A percentile compares a stretch with the other conserved stretches of the same genome.
These are phyloP conservation scores for Drosophila insularis DNA, from an alignment of 1,140 invertebrate species.

Conservation along the genomic window DNA sequence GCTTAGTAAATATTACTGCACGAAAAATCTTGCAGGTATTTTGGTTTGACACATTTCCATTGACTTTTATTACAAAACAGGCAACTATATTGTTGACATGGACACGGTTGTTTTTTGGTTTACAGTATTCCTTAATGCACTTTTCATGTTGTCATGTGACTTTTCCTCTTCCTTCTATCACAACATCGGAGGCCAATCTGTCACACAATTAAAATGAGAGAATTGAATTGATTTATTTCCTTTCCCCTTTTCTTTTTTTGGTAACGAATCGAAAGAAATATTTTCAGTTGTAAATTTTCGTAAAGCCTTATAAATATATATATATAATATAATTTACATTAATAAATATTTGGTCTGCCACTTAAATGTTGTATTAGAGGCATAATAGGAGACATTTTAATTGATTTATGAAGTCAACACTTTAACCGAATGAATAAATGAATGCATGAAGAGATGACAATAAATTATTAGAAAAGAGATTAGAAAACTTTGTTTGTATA, in stretches of 20 bases:
- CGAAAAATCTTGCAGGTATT: neutral
- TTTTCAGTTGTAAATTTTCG: constrained; percentile 39
- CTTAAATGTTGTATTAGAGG: neutral
- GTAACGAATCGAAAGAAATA: neutral
- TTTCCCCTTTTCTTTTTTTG: neutral
- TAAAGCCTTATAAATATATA: constrained; percentile 54
- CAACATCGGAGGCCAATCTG: constrained; percentile 27
- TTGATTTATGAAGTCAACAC: constrained; percentile 58
- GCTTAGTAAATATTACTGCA: no score
- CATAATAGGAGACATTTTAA: constrained; percentile 46
- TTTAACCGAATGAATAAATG: neutral
- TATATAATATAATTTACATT: constrained; percentile 49
- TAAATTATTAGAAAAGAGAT: constrained; percentile 43
- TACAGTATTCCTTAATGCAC: constrained; percentile 56
- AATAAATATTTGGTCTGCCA: constrained; percentile 30
- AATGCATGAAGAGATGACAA: neutral
- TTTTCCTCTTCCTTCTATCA: neutral
- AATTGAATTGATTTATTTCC: constrained; percentile 65
- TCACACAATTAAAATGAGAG: constrained; percentile 60
- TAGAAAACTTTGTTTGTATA: constrained; percentile 17
- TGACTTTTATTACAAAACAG: constrained; percentile 45
- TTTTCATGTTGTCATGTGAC: constrained; percentile 49
- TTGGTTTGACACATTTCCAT: neutral
- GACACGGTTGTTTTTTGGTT: constrained; percentile 25
- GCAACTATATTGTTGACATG: constrained; percentile 44